Evolutionary conservation across 2,797 vertebrate genomes (phyloP).

Genomic region (Podarcis lilfordi): DNA sequence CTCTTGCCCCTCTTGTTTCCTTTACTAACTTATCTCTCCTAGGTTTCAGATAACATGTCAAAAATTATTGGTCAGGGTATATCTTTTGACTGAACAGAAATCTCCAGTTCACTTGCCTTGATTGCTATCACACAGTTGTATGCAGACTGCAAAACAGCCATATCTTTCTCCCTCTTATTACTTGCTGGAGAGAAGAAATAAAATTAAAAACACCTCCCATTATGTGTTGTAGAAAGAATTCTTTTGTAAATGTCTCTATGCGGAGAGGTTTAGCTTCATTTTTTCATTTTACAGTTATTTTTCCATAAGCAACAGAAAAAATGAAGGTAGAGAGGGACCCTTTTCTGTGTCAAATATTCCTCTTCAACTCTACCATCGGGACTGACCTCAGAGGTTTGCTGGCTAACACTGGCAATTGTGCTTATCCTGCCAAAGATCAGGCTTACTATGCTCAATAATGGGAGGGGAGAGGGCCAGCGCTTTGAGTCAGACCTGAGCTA

Average conservation of each 20-base stretch:
- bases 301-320: not conserved
- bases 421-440: not conserved
- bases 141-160: not conserved
- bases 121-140: not conserved
- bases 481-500: not conserved
- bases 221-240: not conserved
- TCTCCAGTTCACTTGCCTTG: not conserved
- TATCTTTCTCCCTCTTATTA: not conserved
- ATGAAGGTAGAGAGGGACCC: too few relatives aligned
- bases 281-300: not conserved
- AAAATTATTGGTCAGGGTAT: not conserved
- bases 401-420: not conserved
- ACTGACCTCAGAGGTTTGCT: not conserved
- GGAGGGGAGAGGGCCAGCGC: too few relatives aligned
- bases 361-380: not conserved
- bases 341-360: not conserved
- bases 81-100: not conserved
- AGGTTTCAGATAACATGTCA: slow-evolving; percentile 3
- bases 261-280: not conserved
- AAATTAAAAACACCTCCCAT: too few relatives aligned
- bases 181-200: not conserved
- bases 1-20: not conserved
- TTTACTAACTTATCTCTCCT: not conserved
- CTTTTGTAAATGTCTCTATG: not conserved
- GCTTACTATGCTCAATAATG: not conserved